A percentile compares a stretch with the other conserved stretches of the same genome.
Conservation (phyloP, 2,888 invertebrate species). For the Congeria kusceri region DNA sequence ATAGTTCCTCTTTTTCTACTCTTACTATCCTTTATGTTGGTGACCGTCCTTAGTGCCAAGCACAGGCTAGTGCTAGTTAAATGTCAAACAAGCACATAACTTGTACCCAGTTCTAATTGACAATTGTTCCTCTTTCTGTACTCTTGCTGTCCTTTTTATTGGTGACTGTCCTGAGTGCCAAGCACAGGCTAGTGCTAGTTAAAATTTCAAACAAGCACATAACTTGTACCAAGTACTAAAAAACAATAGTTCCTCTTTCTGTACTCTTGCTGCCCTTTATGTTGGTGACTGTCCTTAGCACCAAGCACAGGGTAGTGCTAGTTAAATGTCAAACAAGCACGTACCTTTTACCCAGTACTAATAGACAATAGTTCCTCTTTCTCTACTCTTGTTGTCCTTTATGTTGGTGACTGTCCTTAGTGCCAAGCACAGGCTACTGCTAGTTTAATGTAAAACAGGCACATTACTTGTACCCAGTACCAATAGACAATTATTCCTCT, state of each 20-base stretch:
- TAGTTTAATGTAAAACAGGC: constrained; percentile 5
- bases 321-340: too few species aligned
- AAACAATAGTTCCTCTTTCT: constrained; percentile 2
- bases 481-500: too few species aligned
- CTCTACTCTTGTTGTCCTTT: too few species aligned
- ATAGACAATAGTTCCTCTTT: too few species aligned
- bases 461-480: too few species aligned
- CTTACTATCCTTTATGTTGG: not conserved
- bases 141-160: not conserved
- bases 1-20: not conserved
- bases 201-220: constrained; percentile 15
- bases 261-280: too few species aligned
- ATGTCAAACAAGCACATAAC: too few species aligned
- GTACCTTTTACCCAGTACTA: too few species aligned
- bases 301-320: too few species aligned
- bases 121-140: not conserved
- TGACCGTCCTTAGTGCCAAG: constrained; percentile 18
- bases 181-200: constrained; percentile 30
- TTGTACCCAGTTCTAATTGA: too few species aligned
- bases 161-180: constrained; percentile 3
- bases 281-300: too few species aligned
- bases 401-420: constrained; percentile 11
- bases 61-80: constrained; percentile 34
- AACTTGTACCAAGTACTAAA: constrained; percentile 22
- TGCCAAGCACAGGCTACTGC: constrained; percentile 21